These are phyloP conservation scores for Vicugna pacos DNA, from an alignment of 2,113 vertebrate species.

Conservation along the genomic window DNA sequence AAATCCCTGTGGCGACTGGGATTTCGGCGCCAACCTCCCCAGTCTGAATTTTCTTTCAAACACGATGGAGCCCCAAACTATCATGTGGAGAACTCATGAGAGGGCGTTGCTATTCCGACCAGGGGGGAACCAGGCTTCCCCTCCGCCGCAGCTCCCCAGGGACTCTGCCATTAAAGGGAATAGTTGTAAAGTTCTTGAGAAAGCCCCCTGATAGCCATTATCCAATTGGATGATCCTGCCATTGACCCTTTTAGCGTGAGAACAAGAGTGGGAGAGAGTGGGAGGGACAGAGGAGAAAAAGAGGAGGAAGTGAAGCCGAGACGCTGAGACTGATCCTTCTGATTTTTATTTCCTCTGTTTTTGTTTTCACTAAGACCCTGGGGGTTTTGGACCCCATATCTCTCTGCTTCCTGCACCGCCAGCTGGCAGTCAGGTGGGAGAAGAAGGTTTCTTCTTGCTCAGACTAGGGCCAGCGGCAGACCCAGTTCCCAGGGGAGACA, in stretches of 20 bases:
- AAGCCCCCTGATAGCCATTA: neutral
- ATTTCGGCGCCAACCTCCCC: neutral
- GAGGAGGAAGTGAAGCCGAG: neutral
- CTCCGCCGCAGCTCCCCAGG: neutral
- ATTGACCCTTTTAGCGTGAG: neutral
- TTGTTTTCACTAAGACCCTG: neutral
- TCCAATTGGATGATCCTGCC: neutral
- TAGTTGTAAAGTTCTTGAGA: conserved; percentile 6
- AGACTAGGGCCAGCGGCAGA: fast-evolving
- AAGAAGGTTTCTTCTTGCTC: neutral
- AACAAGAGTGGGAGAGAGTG: neutral
- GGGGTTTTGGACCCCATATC: neutral
- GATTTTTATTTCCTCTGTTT: neutral
- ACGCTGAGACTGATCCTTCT: neutral
- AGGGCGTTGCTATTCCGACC: neutral
- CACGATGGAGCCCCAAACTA: fast-evolving
- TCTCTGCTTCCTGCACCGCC: neutral
- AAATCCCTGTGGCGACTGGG: neutral
- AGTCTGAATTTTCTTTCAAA: neutral
- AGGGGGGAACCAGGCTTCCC: neutral
- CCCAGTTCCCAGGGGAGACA: neutral
- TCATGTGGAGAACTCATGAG: neutral
- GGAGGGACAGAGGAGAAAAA: no score
- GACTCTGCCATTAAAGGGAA: neutral
- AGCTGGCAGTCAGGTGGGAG: neutral